A percentile compares a stretch with the other conserved stretches of the same genome.
Evolutionary conservation across 2,797 vertebrate species (phyloP).

Genomic region (Pempheris klunzingeri): DNA sequence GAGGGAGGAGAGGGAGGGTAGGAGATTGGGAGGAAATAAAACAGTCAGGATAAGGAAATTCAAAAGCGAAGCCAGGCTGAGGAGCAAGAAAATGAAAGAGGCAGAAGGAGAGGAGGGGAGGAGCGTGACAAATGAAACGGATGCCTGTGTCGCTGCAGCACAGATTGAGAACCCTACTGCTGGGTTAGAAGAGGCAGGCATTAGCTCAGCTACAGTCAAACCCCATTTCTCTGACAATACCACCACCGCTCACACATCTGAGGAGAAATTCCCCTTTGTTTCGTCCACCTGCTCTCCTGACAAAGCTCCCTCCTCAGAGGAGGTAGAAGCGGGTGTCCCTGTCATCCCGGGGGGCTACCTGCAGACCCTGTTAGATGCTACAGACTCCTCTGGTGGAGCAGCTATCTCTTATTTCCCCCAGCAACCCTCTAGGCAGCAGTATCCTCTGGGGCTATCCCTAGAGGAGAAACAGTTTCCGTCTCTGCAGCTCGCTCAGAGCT

Average conservation of each 20-base stretch:
- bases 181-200: conserved; percentile 86
- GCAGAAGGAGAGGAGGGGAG: conserved; percentile 80
- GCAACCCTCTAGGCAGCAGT: conserved; percentile 89
- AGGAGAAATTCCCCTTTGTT: conserved; percentile 93
- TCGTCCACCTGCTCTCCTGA: conserved; percentile 93
- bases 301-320: conserved; percentile 91
- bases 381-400: conserved; percentile 92
- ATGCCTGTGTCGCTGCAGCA: conserved; percentile 82
- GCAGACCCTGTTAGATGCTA: conserved; percentile 97
- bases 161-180: conserved; percentile 87
- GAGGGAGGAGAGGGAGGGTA: conserved; percentile 92
- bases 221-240: conserved; percentile 90
- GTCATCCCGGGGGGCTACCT: conserved; percentile 99
- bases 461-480: conserved; percentile 93
- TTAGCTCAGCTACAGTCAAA: conserved; percentile 87
- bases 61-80: conserved; percentile 98
- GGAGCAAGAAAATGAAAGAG: conserved; percentile 94
- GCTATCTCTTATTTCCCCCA: conserved; percentile 93
- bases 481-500: conserved; percentile 94
- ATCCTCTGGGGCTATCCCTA: conserved; percentile 88
- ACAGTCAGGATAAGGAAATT: conserved; percentile 97
- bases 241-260: conserved; percentile 83
- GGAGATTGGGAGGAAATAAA: conserved; percentile 91
- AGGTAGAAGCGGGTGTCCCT: conserved; percentile 91
- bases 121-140: conserved; percentile 82